Evolutionary conservation across 2,113 vertebrate genomes (phyloP).

Genomic region (Marmota monax): DNA sequence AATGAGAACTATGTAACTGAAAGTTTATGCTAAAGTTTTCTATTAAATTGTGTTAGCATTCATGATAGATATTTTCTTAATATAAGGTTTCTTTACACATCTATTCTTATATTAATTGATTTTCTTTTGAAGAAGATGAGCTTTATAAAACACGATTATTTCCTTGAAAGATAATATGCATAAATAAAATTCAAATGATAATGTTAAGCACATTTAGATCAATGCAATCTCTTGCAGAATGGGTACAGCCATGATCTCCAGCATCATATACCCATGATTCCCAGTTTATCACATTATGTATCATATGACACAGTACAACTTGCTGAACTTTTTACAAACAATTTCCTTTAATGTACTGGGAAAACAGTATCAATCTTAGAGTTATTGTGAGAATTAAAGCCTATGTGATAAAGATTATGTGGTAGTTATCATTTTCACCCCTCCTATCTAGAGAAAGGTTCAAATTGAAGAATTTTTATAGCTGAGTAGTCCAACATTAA

Average conservation of each 20-base stretch:
- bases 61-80: background rate
- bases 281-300: background rate
- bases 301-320: background rate
- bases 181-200: slow-evolving; percentile 12
- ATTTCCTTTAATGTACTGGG: background rate
- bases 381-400: background rate
- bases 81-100: background rate
- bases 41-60: background rate
- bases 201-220: background rate
- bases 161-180: background rate
- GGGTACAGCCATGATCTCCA: background rate
- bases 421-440: background rate
- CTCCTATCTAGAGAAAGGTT: background rate
- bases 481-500: background rate
- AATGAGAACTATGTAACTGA: background rate
- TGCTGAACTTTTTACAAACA: background rate
- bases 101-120: background rate
- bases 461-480: background rate
- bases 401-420: background rate
- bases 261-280: background rate
- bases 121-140: background rate
- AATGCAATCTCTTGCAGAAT: background rate
- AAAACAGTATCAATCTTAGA: background rate
- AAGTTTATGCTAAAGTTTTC: background rate
- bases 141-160: background rate